Percentiles rank a stretch among this genome's conserved stretches.
Evolutionary conservation across 2,888 invertebrate species (phyloP).

Genomic region (Xanthorhoe spadicearia): DNA sequence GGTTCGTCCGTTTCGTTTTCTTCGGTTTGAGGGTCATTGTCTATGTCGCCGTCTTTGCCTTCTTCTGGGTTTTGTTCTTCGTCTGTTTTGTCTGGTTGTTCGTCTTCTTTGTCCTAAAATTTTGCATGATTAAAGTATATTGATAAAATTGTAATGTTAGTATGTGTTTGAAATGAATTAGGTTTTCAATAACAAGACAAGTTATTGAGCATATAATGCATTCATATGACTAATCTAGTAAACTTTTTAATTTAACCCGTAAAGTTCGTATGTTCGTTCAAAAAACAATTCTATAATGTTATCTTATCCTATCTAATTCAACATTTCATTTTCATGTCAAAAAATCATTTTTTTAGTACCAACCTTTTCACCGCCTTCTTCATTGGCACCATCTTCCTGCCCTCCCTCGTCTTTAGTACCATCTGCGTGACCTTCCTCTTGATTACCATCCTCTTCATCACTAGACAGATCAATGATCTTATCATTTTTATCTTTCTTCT

Average conservation of each 20-base stretch:
- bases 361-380: constrained; percentile 29
- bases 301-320: no score
- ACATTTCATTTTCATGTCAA: no score
- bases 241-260: no score
- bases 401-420: constrained; percentile 52
- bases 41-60: neutral
- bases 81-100: constrained; percentile 18
- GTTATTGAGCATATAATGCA: no score
- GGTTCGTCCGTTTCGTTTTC: constrained; percentile 53
- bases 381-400: constrained; percentile 48
- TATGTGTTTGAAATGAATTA: no score
- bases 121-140: neutral
- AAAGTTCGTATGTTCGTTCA: no score
- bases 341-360: no score
- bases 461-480: constrained; percentile 75
- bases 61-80: constrained; percentile 18
- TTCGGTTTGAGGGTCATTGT: constrained; percentile 45
- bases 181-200: no score
- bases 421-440: no score
- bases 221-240: no score
- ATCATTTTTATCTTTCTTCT: constrained; percentile 65
- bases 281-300: no score
- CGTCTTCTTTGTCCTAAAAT: constrained; percentile 52
- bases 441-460: constrained; percentile 73
- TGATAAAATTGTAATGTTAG: no score